Evolutionary conservation across 2,888 invertebrate genomes (phyloP).

Genomic region (Mythimna ferrago): DNA sequence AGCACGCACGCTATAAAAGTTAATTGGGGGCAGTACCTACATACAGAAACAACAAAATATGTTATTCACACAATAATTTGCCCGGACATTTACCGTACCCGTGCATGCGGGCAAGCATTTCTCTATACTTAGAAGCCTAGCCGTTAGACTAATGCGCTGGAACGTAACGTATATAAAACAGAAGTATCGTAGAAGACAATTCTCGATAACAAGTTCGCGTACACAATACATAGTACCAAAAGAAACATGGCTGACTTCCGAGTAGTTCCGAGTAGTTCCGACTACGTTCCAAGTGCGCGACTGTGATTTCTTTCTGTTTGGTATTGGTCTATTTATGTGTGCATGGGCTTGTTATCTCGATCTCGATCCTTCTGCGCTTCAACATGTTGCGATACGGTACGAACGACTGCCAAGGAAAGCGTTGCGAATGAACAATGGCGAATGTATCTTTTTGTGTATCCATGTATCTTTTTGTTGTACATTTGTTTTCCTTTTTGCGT

Average conservation of each 20-base stretch:
- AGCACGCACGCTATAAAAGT: slow-evolving; percentile 29
- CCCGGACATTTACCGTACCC: neutral
- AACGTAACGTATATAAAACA: slow-evolving; percentile 13
- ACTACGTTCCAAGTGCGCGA: neutral
- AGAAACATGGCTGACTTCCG: slow-evolving; percentile 3
- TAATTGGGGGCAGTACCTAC: slow-evolving; percentile 20
- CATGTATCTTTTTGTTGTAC: slow-evolving; percentile 54
- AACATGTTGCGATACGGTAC: slow-evolving; percentile 11
- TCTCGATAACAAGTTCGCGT: neutral
- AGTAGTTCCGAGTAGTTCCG: neutral
- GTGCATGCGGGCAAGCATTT: slow-evolving; percentile 9
- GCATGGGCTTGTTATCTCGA: slow-evolving; percentile 19
- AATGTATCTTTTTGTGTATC: slow-evolving; percentile 55
- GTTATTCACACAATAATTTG: slow-evolving; percentile 11
- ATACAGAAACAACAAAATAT: slow-evolving; percentile 23
- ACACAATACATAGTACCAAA: neutral
- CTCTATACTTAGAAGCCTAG: slow-evolving; percentile 25
- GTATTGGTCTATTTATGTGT: neutral
- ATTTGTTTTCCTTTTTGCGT: slow-evolving; percentile 71
- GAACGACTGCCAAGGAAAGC: slow-evolving; percentile 49
- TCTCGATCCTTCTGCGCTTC: slow-evolving; percentile 17
- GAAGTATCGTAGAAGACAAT: slow-evolving; percentile 21
- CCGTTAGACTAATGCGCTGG: slow-evolving; percentile 22
- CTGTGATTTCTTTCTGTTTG: neutral
- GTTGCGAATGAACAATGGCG: slow-evolving; percentile 67